These are phyloP conservation scores for Akabosia matsudoensis DNA, from an alignment of 1,140 invertebrate species.

Conservation along the genomic window DNA sequence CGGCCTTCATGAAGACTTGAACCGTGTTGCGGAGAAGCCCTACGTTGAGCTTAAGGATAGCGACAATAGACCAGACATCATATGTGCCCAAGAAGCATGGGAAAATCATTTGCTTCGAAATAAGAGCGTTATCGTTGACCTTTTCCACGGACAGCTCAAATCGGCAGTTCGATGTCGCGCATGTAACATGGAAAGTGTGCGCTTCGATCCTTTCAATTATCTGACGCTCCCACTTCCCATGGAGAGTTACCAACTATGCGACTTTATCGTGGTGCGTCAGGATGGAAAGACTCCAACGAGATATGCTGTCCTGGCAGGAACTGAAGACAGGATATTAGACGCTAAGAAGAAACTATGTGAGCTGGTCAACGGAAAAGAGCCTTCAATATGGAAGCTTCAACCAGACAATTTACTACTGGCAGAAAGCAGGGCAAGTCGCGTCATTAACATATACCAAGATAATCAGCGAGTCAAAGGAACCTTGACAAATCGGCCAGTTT, in stretches of 20 bases:
- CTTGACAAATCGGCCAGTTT: conserved; percentile 28
- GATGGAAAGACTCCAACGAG: conserved; percentile 75
- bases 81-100: conserved; percentile 77
- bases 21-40: conserved; percentile 66
- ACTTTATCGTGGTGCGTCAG: conserved; percentile 69
- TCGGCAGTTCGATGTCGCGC: conserved; percentile 70
- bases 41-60: conserved; percentile 74
- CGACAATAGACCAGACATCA: conserved; percentile 69
- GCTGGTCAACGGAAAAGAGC: conserved; percentile 59
- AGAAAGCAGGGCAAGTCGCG: conserved; percentile 30
- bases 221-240: conserved; percentile 80
- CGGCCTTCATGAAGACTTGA: conserved; percentile 84
- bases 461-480: conserved; percentile 30
- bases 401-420: conserved; percentile 37
- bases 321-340: conserved; percentile 70
- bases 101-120: conserved; percentile 72
- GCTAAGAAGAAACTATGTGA: conserved; percentile 67
- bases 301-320: conserved; percentile 75
- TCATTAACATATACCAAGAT: conserved; percentile 37
- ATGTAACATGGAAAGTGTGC: conserved; percentile 74
- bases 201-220: conserved; percentile 86
- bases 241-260: conserved; percentile 69
- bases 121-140: conserved; percentile 79
- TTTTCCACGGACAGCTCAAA: conserved; percentile 87
- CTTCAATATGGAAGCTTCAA: neutral